Percentiles rank a stretch among this genome's conserved stretches.
phyloP scores from a whole-genome alignment of 2,797 vertebrate species.

The Aselliscus stoliczkanus region DNA sequence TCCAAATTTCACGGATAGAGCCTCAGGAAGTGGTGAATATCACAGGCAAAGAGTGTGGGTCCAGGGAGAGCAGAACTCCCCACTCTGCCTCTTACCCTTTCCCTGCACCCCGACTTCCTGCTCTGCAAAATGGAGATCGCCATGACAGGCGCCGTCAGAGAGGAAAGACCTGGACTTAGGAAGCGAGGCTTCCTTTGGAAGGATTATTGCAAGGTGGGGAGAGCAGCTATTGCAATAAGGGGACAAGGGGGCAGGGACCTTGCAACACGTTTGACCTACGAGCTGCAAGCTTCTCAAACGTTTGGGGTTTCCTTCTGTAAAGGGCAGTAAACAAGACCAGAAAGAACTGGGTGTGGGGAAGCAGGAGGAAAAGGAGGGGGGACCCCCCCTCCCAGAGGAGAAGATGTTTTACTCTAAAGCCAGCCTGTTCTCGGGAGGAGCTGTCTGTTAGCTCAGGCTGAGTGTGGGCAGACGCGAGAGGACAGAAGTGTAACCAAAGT shows the following conservation, averaged over 20 bases:
- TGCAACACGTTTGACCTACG: fast-evolving
- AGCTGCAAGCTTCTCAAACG: background rate
- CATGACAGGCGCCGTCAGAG: background rate
- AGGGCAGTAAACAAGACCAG: background rate
- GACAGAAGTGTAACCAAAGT: too few relatives aligned
- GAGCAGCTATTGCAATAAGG: fast-evolving
- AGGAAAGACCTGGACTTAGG: background rate
- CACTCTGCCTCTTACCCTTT: background rate
- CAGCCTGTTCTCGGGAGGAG: background rate
- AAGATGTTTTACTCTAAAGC: background rate
- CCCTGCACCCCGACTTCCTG: background rate
- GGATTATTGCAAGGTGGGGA: background rate
- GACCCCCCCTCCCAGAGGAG: fast-evolving
- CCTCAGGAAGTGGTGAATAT: fast-evolving
- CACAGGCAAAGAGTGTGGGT: background rate
- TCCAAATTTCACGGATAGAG: background rate
- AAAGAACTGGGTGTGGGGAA: background rate
- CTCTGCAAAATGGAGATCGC: background rate
- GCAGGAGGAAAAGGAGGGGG: background rate
- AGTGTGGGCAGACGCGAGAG: background rate
- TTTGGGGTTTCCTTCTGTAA: background rate
- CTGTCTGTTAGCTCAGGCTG: background rate
- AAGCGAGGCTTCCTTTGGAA: background rate
- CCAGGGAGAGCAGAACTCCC: conserved; percentile 25
- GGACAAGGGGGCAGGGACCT: fast-evolving